Conservation (phyloP, 2,797 vertebrate genomes). For the Macropodus opercularis region DNA sequence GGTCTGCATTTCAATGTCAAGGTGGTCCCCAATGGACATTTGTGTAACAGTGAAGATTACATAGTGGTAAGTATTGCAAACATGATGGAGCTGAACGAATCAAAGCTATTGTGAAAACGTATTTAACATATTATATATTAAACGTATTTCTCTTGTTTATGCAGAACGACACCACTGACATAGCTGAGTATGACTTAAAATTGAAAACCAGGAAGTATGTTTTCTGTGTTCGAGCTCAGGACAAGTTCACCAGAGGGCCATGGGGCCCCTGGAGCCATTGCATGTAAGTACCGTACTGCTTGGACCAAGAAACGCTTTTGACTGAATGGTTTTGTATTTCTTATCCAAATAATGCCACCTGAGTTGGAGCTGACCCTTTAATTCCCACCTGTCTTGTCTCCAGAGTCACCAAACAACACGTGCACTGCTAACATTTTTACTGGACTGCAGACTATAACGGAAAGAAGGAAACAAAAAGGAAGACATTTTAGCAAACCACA, state of each 20-base stretch:
- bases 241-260: slow-evolving; percentile 51
- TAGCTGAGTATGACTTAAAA: slow-evolving; percentile 6
- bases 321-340: not conserved
- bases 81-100: not conserved
- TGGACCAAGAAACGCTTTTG: not conserved
- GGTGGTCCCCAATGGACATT: slow-evolving; percentile 32
- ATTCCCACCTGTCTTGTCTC: slow-evolving; percentile 1
- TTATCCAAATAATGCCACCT: not conserved
- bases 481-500: not conserved
- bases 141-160: too few relatives aligned
- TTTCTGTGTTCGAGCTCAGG: slow-evolving; percentile 71
- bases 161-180: slow-evolving; percentile 2
- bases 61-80: slow-evolving; percentile 39
- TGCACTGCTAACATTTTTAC: not conserved
- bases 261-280: slow-evolving; percentile 62
- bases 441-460: not conserved
- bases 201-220: slow-evolving; percentile 33
- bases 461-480: not conserved
- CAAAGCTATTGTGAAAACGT: not conserved
- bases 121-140: too few relatives aligned
- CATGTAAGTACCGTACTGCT: slow-evolving; percentile 48
- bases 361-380: not conserved
- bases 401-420: slow-evolving; percentile 41
- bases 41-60: slow-evolving; percentile 42
- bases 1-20: slow-evolving; percentile 76